phyloP scores from a whole-genome alignment of 2,113 vertebrate species.

The Boleophthalmus pectinirostris region DNA sequence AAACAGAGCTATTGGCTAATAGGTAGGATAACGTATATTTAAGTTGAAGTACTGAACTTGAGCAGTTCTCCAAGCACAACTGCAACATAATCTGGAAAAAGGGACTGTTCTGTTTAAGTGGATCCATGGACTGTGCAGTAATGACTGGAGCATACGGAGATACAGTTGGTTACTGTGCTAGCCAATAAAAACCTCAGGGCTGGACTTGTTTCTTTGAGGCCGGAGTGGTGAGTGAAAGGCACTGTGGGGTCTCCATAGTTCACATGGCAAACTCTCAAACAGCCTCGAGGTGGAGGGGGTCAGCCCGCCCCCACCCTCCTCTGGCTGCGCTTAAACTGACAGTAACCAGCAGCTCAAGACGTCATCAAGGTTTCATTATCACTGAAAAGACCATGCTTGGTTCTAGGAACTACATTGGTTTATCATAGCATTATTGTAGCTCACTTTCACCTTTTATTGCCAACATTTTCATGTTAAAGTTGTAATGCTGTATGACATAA shows the following conservation, averaged over 20 bases:
- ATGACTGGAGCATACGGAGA: constrained; percentile 43
- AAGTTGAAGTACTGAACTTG: neutral
- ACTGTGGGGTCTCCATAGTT: constrained; percentile 81
- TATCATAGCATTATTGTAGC: neutral
- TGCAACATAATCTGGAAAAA: neutral
- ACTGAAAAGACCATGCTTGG: neutral
- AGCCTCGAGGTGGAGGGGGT: constrained; percentile 59
- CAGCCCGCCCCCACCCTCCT: constrained; percentile 57
- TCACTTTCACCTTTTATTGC: neutral
- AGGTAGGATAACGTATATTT: too few species aligned
- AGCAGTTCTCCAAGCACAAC: neutral
- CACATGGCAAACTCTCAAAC: constrained; percentile 79
- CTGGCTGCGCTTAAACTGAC: constrained; percentile 42
- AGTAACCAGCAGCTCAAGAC: constrained; percentile 1
- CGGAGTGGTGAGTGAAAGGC: constrained; percentile 78
- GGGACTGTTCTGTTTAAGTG: constrained; percentile 6
- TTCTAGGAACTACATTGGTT: too few species aligned
- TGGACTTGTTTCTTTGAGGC: constrained; percentile 70
- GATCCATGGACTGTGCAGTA: constrained; percentile 24
- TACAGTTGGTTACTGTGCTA: constrained; percentile 69
- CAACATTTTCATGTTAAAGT: neutral
- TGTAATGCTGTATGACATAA: neutral
- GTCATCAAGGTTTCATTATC: neutral
- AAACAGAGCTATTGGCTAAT: neutral
- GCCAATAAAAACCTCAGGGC: constrained; percentile 64